Evolutionary conservation across 2,797 vertebrate species (phyloP).

Genomic region (Tamandua tetradactyla): DNA sequence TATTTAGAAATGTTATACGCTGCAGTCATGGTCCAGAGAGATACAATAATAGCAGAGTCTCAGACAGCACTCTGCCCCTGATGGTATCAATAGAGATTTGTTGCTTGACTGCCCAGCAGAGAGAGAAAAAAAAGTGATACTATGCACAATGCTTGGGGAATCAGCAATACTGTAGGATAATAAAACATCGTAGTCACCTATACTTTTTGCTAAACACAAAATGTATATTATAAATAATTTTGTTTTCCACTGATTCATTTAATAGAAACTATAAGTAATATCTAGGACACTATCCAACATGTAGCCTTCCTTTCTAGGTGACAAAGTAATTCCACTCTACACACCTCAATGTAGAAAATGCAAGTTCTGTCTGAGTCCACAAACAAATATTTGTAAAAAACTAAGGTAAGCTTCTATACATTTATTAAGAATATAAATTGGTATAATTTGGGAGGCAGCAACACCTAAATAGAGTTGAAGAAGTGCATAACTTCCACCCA

Average conservation of each 20-base stretch:
- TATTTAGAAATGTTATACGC: neutral
- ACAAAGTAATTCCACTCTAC: conserved; percentile 84
- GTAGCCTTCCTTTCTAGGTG: conserved; percentile 78
- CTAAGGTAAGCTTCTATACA: conserved; percentile 76
- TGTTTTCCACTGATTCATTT: neutral
- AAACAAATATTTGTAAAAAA: conserved; percentile 82
- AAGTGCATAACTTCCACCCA: neutral
- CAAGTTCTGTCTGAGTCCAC: conserved; percentile 80
- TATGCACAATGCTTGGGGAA: neutral
- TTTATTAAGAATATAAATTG: neutral
- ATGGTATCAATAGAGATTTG: neutral
- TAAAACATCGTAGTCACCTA: neutral
- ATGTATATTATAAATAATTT: neutral
- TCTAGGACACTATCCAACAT: neutral
- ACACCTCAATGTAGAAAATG: conserved; percentile 83
- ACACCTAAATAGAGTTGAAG: neutral
- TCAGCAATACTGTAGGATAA: neutral
- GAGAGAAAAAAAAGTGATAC: neutral
- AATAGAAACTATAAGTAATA: neutral
- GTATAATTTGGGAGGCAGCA: neutral
- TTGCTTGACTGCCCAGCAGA: neutral
- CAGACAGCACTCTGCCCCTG: neutral
- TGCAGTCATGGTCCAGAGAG: neutral
- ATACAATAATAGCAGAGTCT: neutral
- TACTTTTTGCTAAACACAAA: conserved; percentile 35